These are phyloP conservation scores for Ormyrus pomaceus DNA, from an alignment of 2,888 invertebrate genomes.

Conservation along the genomic window DNA sequence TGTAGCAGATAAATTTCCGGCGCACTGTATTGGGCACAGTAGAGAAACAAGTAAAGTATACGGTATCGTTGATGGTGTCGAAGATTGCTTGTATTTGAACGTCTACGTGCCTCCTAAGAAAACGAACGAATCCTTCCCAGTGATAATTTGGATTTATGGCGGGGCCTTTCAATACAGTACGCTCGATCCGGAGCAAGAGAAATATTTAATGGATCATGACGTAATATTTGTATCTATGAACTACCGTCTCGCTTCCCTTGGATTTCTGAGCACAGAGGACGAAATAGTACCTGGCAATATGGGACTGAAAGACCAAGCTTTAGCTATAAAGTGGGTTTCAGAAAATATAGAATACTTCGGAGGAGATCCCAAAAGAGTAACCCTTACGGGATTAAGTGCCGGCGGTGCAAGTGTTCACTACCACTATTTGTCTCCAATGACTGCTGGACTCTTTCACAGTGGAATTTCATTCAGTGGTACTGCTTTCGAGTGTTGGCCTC, in stretches of 20 bases:
- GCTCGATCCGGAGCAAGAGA: constrained; percentile 74
- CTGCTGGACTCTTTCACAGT: constrained; percentile 35
- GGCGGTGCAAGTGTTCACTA: constrained; percentile 87
- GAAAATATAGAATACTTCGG: constrained; percentile 78
- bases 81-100: constrained; percentile 63
- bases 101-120: constrained; percentile 55
- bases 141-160: constrained; percentile 68
- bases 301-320: too few relatives aligned
- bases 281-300: constrained; percentile 43
- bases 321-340: too few relatives aligned
- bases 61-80: constrained; percentile 51
- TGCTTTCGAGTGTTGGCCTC: constrained; percentile 78
- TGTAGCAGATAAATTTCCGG: constrained; percentile 54
- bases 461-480: constrained; percentile 85
- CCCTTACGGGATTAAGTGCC: constrained; percentile 79
- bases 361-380: constrained; percentile 83
- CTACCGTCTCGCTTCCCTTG: constrained; percentile 84
- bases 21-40: constrained; percentile 57
- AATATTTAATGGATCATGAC: constrained; percentile 80
- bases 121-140: constrained; percentile 59
- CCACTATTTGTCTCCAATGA: constrained; percentile 77
- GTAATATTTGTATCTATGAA: constrained; percentile 82
- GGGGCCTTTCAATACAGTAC: constrained; percentile 75
- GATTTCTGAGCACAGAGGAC: constrained; percentile 88
- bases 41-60: constrained; percentile 40